phyloP scores from a whole-genome alignment of 1,140 invertebrate species.

The Aplysia californica region DNA sequence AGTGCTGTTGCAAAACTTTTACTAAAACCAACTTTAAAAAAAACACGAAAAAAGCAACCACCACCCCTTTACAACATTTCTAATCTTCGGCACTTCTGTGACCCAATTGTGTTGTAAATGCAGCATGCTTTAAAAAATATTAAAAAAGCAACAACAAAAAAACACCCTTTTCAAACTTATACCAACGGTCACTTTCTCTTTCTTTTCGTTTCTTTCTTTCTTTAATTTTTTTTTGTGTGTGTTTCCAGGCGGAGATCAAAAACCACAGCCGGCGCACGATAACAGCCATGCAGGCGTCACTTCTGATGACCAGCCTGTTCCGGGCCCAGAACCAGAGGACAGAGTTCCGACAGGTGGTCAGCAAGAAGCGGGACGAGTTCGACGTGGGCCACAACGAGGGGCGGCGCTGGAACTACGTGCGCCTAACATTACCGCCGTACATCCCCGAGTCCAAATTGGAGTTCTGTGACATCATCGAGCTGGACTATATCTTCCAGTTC shows the following conservation, averaged over 20 bases:
- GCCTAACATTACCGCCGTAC: constrained; percentile 63
- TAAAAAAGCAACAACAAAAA: too few relatives aligned
- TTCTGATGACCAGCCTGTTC: constrained; percentile 61
- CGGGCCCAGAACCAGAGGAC: constrained; percentile 50
- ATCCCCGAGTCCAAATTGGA: constrained; percentile 64
- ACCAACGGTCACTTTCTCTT: too few relatives aligned
- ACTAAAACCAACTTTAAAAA: too few relatives aligned
- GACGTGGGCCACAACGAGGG: constrained; percentile 59
- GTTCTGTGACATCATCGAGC: constrained; percentile 64
- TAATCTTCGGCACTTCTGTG: too few relatives aligned
- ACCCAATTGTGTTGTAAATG: too few relatives aligned
- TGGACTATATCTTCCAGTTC: constrained; percentile 62
- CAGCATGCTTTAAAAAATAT: too few relatives aligned
- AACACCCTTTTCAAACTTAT: too few relatives aligned
- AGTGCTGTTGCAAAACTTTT: too few relatives aligned
- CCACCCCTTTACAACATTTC: too few relatives aligned
- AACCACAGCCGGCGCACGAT: constrained; percentile 55
- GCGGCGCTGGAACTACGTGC: constrained; percentile 60
- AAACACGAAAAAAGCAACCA: too few relatives aligned
- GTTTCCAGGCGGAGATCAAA: constrained; percentile 53
- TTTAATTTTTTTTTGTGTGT: too few relatives aligned
- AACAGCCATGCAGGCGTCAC: constrained; percentile 54
- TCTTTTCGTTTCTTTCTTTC: too few relatives aligned
- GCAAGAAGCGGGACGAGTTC: constrained; percentile 61
- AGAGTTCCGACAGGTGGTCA: constrained; percentile 58